Evolutionary conservation across 2,797 vertebrate genomes (phyloP).

Genomic region (Cyprinodon diabolis): DNA sequence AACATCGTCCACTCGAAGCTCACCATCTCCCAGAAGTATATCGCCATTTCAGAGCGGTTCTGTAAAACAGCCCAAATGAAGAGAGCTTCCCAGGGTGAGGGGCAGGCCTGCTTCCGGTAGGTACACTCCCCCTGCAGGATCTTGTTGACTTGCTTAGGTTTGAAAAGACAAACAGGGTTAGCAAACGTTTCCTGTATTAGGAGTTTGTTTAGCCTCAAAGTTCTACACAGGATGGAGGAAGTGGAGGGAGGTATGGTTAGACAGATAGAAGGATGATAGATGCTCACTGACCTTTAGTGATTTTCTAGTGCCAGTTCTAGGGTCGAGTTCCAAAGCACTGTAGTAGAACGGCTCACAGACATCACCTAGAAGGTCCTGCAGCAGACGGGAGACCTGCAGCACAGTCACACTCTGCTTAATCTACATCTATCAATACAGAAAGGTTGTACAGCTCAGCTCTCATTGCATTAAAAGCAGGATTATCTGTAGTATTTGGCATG

Average conservation of each 20-base stretch:
- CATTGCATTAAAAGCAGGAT: no score
- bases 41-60: conserved; percentile 86
- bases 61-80: conserved; percentile 89
- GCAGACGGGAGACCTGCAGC: conserved; percentile 56
- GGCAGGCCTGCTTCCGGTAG: conserved; percentile 62
- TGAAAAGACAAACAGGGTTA: neutral
- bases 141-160: conserved; percentile 52
- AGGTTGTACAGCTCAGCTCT: no score
- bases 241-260: no score
- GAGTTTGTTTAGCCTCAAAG: neutral
- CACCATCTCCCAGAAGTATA: conserved; percentile 93
- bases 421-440: no score
- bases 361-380: conserved; percentile 61
- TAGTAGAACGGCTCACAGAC: conserved; percentile 75
- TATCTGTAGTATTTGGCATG: no score
- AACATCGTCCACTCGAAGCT: conserved; percentile 20
- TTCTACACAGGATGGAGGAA: neutral
- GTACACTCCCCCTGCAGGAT: conserved; percentile 49
- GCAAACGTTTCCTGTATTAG: neutral
- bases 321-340: conserved; percentile 46
- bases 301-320: conserved; percentile 42
- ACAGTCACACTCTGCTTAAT: neutral
- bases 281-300: conserved; percentile 62
- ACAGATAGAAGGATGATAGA: no score
- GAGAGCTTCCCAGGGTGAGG: conserved; percentile 83